Conservation (phyloP, 2,797 vertebrate genomes). For the Crocodylus rhombifer region DNA sequence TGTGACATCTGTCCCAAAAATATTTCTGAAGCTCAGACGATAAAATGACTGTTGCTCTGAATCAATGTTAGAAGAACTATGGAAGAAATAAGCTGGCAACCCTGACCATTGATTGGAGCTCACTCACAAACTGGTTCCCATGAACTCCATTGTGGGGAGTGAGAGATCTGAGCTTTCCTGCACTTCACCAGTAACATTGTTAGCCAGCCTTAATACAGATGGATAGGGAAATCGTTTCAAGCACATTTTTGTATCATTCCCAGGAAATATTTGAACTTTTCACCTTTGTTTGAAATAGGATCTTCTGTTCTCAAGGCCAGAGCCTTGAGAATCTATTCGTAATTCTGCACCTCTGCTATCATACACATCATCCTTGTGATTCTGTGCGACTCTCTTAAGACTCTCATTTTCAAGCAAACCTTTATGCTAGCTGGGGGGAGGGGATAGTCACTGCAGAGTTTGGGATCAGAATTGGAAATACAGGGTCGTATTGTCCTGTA, state of each 20-base stretch:
- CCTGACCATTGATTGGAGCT: neutral
- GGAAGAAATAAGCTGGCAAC: neutral
- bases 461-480: neutral
- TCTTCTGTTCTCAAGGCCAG: constrained; percentile 11
- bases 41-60: neutral
- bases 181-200: neutral
- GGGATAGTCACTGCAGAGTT: neutral
- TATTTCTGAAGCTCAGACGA: neutral
- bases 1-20: neutral
- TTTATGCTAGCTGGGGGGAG: neutral
- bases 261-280: constrained; percentile 62
- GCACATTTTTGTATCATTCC: constrained; percentile 8
- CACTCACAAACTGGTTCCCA: neutral
- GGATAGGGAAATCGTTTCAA: constrained; percentile 22
- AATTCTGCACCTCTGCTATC: constrained; percentile 21
- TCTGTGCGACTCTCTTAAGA: neutral
- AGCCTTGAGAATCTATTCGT: constrained; percentile 14
- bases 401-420: neutral
- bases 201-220: neutral
- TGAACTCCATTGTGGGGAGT: neutral
- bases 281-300: constrained; percentile 37
- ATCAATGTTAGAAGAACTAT: neutral
- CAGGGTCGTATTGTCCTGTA: neutral
- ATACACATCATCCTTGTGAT: constrained; percentile 9
- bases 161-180: constrained; percentile 21